Evolutionary conservation across 2,888 invertebrate genomes (phyloP).

Genomic region (Helicoverpa assulta): DNA sequence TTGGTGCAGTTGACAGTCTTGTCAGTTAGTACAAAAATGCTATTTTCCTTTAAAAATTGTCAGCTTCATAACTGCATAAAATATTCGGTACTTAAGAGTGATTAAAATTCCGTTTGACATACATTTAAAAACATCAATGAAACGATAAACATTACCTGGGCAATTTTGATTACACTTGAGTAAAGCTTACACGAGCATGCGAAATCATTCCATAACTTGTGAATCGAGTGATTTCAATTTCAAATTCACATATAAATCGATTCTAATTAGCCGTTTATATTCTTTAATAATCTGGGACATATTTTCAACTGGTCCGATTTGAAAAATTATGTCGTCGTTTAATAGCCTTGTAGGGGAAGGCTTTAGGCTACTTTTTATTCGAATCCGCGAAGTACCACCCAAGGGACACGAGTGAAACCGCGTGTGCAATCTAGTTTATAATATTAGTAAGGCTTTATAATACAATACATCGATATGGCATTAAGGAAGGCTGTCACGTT

Average conservation of each 20-base stretch:
- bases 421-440: background rate
- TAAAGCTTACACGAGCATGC: background rate
- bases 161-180: slow-evolving; percentile 7
- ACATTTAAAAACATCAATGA: background rate
- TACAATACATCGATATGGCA: background rate
- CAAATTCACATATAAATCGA: background rate
- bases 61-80: too few relatives aligned
- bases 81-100: too few relatives aligned
- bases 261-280: background rate
- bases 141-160: background rate
- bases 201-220: background rate
- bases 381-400: too few relatives aligned
- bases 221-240: background rate
- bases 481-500: background rate
- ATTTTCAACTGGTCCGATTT: background rate
- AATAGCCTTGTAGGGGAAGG: too few relatives aligned
- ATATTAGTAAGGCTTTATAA: too few relatives aligned
- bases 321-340: too few relatives aligned
- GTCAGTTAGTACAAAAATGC: too few relatives aligned
- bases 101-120: too few relatives aligned
- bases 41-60: too few relatives aligned
- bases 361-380: too few relatives aligned
- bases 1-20: too few relatives aligned
- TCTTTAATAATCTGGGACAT: background rate
- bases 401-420: too few relatives aligned